These are phyloP conservation scores for Grammomys dolichurus DNA, from an alignment of 2,113 vertebrate species.

Conservation along the genomic window DNA sequence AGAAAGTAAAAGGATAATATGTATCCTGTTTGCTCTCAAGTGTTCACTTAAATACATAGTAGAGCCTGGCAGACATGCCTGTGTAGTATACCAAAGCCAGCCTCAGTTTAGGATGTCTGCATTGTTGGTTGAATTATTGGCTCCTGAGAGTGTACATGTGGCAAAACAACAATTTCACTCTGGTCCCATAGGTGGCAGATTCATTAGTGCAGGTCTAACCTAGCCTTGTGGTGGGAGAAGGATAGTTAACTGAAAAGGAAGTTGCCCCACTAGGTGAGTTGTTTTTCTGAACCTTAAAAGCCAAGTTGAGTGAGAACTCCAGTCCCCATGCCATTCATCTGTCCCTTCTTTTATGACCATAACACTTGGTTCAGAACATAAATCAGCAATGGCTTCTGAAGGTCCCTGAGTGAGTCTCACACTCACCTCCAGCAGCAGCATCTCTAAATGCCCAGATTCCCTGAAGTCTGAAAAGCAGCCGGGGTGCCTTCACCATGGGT, in stretches of 20 bases:
- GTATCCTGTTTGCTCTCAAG: not conserved
- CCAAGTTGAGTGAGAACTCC: not conserved
- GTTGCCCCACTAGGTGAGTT: not conserved
- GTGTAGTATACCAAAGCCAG: not conserved
- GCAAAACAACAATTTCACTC: not conserved
- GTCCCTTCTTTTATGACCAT: not conserved
- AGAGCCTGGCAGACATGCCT: not conserved
- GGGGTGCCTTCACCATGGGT: not conserved
- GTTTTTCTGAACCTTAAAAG: slow-evolving; percentile 28
- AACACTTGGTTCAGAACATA: not conserved
- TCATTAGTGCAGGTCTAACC: not conserved
- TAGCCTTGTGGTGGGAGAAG: not conserved
- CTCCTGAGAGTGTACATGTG: not conserved
- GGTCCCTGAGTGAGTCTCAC: not conserved
- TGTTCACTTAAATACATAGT: not conserved
- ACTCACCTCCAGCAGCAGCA: not conserved
- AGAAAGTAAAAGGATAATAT: not conserved
- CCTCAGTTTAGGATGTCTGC: not conserved
- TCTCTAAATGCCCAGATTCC: not conserved
- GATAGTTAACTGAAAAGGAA: not conserved
- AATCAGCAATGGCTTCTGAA: not conserved
- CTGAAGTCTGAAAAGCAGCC: not conserved
- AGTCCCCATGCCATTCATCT: not conserved
- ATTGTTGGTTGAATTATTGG: not conserved
- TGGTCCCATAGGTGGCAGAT: not conserved